Base-by-base conservation (phyloP, 2,888 invertebrate genomes). In the Lithophane ornitopus region DNA sequence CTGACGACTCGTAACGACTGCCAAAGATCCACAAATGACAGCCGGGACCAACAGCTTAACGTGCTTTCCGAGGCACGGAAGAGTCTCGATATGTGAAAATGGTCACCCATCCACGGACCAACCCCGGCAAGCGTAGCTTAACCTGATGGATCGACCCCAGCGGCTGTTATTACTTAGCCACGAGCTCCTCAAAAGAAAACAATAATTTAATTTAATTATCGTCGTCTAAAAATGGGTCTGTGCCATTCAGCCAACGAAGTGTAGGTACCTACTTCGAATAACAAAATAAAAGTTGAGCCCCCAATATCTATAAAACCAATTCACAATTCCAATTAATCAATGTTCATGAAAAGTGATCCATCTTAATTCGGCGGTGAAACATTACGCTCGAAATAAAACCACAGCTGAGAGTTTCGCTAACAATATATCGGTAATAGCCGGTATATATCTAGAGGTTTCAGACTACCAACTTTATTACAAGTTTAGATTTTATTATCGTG, bases 301-400 rank as follows among this genome's bases (percentile, higher is more conserved):
- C 34, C 52, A 61, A 78, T 82, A 34, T 76, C 62, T 85, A 7
- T 66, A 41, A 82, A 76, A 76, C 14, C 58, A 68, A 82, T 78
- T 75, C 78, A 71, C 83, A 76, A 79, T 74, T 56, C 46, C 58
- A 75, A 85, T 87, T 82, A 77, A 85, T 87, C 86, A 85, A 73
- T 82, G 82, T 76, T 82, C 72, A 61, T 74, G 69, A 70, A 78
- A 76, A 68, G 84, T 71, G 67, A 82, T 80, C 72, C 39, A 70
- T 81, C 76, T 75, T 74, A 78, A 82, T 74, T 77, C 62, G 28
- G 58, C 61, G 67, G 56, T 66, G 73, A 81, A 81, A 74, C 63
- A 74, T 76, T 65, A 76, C n/a, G 54, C 19, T 12, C n/a, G 19
- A 84, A 71, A 74, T 72, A 76, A 63, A 79, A 79, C 39, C 69